Evolutionary conservation across 1,140 invertebrate genomes (phyloP).

Genomic region (Drosophila trapezifrons): DNA sequence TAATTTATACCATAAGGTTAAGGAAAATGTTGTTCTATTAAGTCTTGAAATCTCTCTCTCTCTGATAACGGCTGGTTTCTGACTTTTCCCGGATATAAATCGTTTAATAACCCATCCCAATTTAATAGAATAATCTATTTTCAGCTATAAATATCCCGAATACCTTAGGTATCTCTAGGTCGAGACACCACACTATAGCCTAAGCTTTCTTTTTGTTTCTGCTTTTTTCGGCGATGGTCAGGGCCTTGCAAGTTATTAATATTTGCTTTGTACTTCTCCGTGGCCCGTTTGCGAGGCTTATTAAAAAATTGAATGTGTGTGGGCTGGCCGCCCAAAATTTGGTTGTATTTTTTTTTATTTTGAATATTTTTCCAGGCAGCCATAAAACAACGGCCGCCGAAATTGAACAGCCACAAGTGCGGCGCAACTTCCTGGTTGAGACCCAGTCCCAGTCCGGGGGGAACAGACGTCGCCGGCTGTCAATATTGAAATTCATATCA

Average conservation of each 20-base stretch:
- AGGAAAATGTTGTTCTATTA: not conserved
- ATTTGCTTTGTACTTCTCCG: slow-evolving; percentile 79
- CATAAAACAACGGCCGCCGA: slow-evolving; percentile 77
- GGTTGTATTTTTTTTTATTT: slow-evolving; percentile 13
- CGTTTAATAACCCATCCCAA: too few relatives aligned
- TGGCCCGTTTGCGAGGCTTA: slow-evolving; percentile 56
- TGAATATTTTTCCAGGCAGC: slow-evolving; percentile 16
- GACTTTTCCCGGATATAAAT: too few relatives aligned
- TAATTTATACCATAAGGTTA: not conserved
- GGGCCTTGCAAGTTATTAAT: slow-evolving; percentile 81
- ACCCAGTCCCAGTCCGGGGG: slow-evolving; percentile 7
- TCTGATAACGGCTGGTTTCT: too few relatives aligned
- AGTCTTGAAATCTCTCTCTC: not conserved
- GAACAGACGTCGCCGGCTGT: slow-evolving; percentile 75
- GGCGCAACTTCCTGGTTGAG: slow-evolving; percentile 21
- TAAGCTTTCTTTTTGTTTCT: slow-evolving; percentile 24
- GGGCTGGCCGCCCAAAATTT: slow-evolving; percentile 49
- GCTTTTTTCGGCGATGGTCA: slow-evolving; percentile 50
- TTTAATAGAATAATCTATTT: not conserved
- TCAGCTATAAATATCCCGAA: too few relatives aligned
- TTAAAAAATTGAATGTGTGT: slow-evolving; percentile 74
- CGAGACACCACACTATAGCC: not conserved
- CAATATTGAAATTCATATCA: slow-evolving; percentile 82
- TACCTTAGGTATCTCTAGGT: slow-evolving; percentile 15
- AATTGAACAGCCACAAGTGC: slow-evolving; percentile 69